A percentile compares a stretch with the other conserved stretches of the same genome.
phyloP scores from a whole-genome alignment of 1,140 invertebrate species.

The Liolophura sinensis region DNA sequence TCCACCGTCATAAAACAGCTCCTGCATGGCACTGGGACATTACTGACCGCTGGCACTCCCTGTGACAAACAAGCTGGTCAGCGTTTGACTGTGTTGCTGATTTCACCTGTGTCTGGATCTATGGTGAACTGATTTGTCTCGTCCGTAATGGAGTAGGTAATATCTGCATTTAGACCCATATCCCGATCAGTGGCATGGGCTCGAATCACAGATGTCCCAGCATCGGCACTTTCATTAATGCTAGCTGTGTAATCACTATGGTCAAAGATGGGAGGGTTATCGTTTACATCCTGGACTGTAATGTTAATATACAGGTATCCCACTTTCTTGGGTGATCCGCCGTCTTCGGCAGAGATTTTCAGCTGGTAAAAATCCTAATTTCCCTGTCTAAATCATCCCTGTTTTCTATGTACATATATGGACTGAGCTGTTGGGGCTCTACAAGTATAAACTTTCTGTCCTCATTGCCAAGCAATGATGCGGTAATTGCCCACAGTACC shows the following conservation, averaged over 20 bases:
- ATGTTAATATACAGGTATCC: constrained; percentile 73
- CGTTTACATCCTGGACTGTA: constrained; percentile 89
- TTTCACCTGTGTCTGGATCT: constrained; percentile 42
- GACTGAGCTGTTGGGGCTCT: constrained; percentile 21
- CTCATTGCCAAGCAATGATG: constrained; percentile 39
- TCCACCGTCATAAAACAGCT: constrained; percentile 90
- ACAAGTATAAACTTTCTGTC: constrained; percentile 35
- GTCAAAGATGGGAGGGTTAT: constrained; percentile 93
- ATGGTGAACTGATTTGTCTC: constrained; percentile 42
- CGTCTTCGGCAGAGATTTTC: constrained; percentile 78
- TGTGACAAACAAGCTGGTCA: constrained; percentile 18
- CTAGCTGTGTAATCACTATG: constrained; percentile 60
- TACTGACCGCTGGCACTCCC: constrained; percentile 16
- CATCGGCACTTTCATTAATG: constrained; percentile 36
- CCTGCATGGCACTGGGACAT: constrained; percentile 19
- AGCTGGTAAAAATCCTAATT: constrained; percentile 75
- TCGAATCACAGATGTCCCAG: constrained; percentile 35
- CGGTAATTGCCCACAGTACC: constrained; percentile 28
- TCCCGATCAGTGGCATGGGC: constrained; percentile 41
- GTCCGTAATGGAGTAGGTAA: constrained; percentile 73
- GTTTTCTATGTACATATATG: constrained; percentile 36
- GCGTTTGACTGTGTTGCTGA: constrained; percentile 32
- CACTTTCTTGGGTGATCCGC: constrained; percentile 71
- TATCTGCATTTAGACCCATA: constrained; percentile 45
- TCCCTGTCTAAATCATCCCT: constrained; percentile 88